A percentile compares a stretch with the other conserved stretches of the same genome.
phyloP scores from a whole-genome alignment of 2,797 vertebrate species.

The Channallabes apus region DNA sequence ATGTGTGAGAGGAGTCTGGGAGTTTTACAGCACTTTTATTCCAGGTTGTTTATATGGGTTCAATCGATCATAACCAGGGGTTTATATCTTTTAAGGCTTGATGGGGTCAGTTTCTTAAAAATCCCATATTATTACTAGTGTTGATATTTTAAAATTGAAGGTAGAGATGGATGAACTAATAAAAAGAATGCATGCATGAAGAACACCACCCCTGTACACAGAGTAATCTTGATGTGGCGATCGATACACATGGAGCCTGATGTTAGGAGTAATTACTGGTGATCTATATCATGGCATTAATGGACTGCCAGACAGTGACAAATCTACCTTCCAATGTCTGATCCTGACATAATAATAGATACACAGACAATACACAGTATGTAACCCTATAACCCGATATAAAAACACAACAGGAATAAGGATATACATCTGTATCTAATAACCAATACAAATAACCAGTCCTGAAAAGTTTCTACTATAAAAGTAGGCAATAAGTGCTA shows the following conservation, averaged over 20 bases:
- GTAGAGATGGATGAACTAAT: not conserved
- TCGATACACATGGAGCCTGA: slow-evolving; percentile 59
- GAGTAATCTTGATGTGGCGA: slow-evolving; percentile 5
- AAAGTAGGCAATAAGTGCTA: not conserved
- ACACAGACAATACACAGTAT: not conserved
- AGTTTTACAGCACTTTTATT: not conserved
- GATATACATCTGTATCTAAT: not conserved
- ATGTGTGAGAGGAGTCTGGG: not conserved
- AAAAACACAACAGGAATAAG: not conserved
- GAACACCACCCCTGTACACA: not conserved
- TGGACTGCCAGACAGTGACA: slow-evolving; percentile 52
- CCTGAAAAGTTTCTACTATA: not conserved
- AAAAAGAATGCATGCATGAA: too few species aligned
- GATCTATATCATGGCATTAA: slow-evolving; percentile 53
- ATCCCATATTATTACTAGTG: not conserved
- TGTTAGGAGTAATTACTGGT: slow-evolving; percentile 67
- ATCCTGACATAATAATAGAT: not conserved
- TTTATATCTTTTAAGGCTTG: not conserved
- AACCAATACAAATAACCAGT: not conserved
- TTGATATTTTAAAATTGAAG: not conserved
- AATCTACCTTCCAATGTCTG: not conserved
- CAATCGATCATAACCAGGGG: not conserved
- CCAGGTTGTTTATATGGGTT: not conserved
- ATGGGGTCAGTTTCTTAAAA: not conserved
- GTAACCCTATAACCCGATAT: not conserved